Base-by-base conservation (phyloP, 1,140 invertebrate species). In the Phymorhynchus buccinoides region DNA sequence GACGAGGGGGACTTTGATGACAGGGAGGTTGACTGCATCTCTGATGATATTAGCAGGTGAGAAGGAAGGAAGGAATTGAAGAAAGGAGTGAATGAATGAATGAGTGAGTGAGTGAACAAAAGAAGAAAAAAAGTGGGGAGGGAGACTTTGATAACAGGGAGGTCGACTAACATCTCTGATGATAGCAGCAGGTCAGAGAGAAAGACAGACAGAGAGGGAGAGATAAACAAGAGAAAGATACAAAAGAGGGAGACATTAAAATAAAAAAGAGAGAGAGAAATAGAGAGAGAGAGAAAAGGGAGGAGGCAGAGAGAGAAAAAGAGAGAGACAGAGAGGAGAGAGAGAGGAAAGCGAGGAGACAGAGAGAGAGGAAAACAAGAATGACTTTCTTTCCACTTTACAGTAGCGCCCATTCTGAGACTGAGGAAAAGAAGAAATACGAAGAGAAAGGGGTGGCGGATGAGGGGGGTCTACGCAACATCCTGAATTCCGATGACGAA, bases 401-500 rank as follows among this genome's bases (percentile, higher is more conserved):
- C 81, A 83, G 81, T 22, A 88, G 81, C 83, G 88, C 88, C 86
- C 77, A 86, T 12, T 88, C 88, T 22, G 87, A 86, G 42, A 56
- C 87, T 41, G 90, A 90, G 75, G 90, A 95, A 94, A 88, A 96
- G 95, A 90, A 96, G 95, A 93, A 95, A 73, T 91, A 94, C 80
- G 93, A 94, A 71, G 89, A 94, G 56, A 97, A 97, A 95, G 96
- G 88, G 90, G 97, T 98, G 0, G 96, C 96, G 7, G 97, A 99
- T 92, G 98, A 99, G 93, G 97, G 97, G 91, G 98, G 96, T 0
- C 94, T 97, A 80, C 95, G 96, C 86, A 97, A 97, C 92, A 94
- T 99, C 27, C 95, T 98, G 27, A 96, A 96, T 2, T 98, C 97
- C 0, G 97, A 98, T 89, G 97, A 97, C 90, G 97, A 97, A 79